These are phyloP conservation scores for Papilio elwesi DNA, from an alignment of 2,888 invertebrate genomes.

Conservation along the genomic window DNA sequence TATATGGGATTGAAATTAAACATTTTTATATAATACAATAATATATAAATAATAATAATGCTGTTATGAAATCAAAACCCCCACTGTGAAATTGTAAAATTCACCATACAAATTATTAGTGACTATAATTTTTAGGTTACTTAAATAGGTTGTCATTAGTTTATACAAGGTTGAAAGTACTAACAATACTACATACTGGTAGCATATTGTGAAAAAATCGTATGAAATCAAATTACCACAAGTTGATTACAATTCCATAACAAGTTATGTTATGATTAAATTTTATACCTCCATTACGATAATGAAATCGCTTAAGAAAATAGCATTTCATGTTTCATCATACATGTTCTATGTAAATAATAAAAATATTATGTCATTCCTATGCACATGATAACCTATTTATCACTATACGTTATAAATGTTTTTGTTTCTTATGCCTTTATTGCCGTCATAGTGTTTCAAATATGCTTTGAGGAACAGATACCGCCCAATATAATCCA, in stretches of 20 bases:
- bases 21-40: too few species aligned
- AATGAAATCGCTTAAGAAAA: conserved; percentile 7
- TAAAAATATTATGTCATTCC: conserved; percentile 13
- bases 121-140: too few species aligned
- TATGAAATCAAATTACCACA: conserved; percentile 21
- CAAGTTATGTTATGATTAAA: conserved; percentile 26
- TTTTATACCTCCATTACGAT: conserved; percentile 14
- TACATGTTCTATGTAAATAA: conserved; percentile 4
- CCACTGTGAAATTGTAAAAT: too few species aligned
- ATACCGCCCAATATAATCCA: background rate
- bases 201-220: conserved; percentile 3
- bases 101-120: too few species aligned
- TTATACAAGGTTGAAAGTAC: background rate
- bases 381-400: conserved; percentile 12
- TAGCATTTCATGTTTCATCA: conserved; percentile 14
- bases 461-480: background rate
- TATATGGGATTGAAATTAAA: too few species aligned
- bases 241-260: conserved; percentile 16
- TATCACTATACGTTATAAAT: conserved; percentile 6
- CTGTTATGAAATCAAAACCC: too few species aligned
- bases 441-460: background rate
- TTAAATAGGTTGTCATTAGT: too few species aligned
- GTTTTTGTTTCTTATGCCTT: conserved; percentile 6
- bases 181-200: background rate
- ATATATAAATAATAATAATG: too few species aligned